Conservation (phyloP, 2,888 invertebrate genomes). For the Eupithecia vulgata region DNA sequence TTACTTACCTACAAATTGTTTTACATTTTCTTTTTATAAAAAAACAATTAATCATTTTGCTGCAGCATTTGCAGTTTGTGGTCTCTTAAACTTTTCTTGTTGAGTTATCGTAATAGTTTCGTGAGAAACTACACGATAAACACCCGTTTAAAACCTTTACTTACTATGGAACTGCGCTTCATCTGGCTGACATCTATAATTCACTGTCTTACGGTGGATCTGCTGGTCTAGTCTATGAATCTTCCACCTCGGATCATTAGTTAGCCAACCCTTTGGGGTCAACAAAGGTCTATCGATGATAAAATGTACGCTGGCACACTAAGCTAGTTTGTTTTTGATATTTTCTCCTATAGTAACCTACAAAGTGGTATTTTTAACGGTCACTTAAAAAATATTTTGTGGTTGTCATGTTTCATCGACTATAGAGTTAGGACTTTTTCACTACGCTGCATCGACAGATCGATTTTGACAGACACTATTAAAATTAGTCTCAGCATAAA, state of each 20-base stretch:
- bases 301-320: not conserved
- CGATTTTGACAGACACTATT: not conserved
- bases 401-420: not conserved
- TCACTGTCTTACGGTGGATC: conserved; percentile 21
- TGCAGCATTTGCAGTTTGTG: too few species aligned
- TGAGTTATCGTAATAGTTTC: not conserved
- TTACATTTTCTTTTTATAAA: too few species aligned
- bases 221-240: conserved; percentile 17
- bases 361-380: too few species aligned
- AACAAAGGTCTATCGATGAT: not conserved
- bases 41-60: too few species aligned
- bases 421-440: too few species aligned
- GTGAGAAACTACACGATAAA: not conserved
- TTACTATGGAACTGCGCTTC: not conserved
- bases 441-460: not conserved
- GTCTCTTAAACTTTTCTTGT: too few species aligned
- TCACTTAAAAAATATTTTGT: too few species aligned
- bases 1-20: too few species aligned
- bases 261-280: conserved; percentile 11
- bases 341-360: not conserved
- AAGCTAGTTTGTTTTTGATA: not conserved
- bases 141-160: not conserved
- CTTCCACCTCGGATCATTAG: conserved; percentile 28
- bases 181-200: conserved; percentile 17
- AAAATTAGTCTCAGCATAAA: not conserved